Evolutionary conservation across 35 echinoderm and acorn worm species (phyloP), one percentile per base, ranked within the genome.

Genomic region (Apostichopus parvimensis): DNA sequence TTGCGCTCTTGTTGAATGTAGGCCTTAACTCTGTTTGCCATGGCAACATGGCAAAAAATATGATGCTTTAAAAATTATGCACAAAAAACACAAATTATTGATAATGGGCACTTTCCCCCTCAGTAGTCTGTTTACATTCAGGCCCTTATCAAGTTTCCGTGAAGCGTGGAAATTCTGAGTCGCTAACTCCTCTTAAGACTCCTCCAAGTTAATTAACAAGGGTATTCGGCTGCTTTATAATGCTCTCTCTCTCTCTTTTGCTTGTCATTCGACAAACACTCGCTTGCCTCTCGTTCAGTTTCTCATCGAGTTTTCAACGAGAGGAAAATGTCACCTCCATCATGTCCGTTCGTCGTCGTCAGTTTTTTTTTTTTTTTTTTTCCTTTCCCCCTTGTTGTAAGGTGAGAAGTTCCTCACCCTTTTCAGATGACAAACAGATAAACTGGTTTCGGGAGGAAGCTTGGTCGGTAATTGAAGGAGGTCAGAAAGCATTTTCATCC

Each of bases 171-270:
- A 58, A 26, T 56, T 20, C 18, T 6, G 56, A 84, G 81, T 59
- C 22, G 9, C 81, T 84, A 59, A 84, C 81, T 58, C 81, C 81
- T 59, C 81, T 84, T 84, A 84, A 84, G 53, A 61, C 81, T 59
- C 81, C 23, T 18, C n/a, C 81, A 58, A 84, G 81, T 84, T 84
- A 84, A 84, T 84, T 84, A 84, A 84, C 81, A 59, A 22, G 18
- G 23, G 81, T 10, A 58, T 55, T 61, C 81, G 57, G 53, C 81
- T 84, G 81, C 81, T 53, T 84, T 59, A 20, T 10, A 18, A 75
- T 75, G 5, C 7, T 18, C 71, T 18, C 17, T 75, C 18, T 75
- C 71, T 20, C 17, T 75, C 18, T 75, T 14, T 20, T 75, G 71
- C 20, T 75, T 61, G 58, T 61, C 58, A 12, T 61, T 18, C 54